phyloP scores from a whole-genome alignment of 2,113 vertebrate genomes.

The Pogona vitticeps region DNA sequence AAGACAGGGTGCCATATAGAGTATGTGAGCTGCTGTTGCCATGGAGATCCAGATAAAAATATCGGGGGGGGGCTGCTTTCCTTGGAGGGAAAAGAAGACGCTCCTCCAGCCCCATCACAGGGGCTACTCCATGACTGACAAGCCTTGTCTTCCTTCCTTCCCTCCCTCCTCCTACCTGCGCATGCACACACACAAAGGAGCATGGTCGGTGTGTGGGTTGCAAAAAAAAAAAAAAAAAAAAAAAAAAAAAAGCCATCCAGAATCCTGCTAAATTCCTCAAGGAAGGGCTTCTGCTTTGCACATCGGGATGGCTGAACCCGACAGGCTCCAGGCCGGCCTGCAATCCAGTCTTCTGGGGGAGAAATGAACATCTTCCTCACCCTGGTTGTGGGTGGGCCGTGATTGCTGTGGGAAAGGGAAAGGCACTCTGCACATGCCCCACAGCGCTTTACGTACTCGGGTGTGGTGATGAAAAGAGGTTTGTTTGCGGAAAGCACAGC shows the following conservation, averaged over 20 bases:
- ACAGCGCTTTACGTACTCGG: not conserved
- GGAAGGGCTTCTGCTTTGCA: too few species aligned
- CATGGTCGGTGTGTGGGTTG: not conserved
- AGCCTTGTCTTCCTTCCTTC: too few species aligned
- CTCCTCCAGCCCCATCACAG: not conserved
- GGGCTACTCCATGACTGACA: not conserved
- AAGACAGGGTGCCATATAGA: not conserved
- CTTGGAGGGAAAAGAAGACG: not conserved
- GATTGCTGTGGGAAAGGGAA: not conserved
- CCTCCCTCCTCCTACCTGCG: too few species aligned
- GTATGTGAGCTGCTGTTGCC: slow-evolving; percentile 10
- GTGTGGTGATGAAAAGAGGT: not conserved
- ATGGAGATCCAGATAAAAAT: slow-evolving; percentile 27
- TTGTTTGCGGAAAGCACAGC: not conserved
- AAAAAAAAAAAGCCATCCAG: too few species aligned
- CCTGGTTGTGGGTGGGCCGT: not conserved
- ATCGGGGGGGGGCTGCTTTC: not conserved
- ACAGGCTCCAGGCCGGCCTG: too few species aligned
- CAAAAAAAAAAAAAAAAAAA: too few species aligned
- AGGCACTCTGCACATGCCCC: not conserved
- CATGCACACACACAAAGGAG: not conserved
- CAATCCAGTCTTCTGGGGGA: too few species aligned
- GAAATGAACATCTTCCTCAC: too few species aligned
- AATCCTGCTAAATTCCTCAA: too few species aligned
- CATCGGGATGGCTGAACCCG: too few species aligned